A percentile compares a stretch with the other conserved stretches of the same genome.
phyloP scores from a whole-genome alignment of 2,113 vertebrate species.

The Protobothrops mucrosquamatus region DNA sequence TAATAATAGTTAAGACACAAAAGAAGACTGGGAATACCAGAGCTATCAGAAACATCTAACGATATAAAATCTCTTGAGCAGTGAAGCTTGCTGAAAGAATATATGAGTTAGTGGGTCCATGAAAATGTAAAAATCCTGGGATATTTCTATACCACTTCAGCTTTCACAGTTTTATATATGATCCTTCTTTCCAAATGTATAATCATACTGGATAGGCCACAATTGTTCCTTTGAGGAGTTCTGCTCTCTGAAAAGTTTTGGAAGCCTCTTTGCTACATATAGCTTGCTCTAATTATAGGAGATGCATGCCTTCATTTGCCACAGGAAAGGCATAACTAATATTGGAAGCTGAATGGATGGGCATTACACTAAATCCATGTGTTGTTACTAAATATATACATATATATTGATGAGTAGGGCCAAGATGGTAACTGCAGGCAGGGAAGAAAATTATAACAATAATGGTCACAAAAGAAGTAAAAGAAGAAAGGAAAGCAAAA shows the following conservation, averaged over 20 bases:
- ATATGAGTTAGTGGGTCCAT: background rate
- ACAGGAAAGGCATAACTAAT: slow-evolving; percentile 1
- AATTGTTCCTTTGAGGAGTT: background rate
- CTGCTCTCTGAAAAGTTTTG: background rate
- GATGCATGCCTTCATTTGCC: rapidly evolving
- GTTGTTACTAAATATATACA: background rate
- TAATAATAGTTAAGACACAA: background rate
- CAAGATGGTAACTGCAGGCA: background rate
- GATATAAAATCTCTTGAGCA: background rate
- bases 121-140: background rate
- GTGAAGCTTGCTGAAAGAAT: background rate
- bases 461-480: slow-evolving; percentile 30
- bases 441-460: slow-evolving; percentile 36
- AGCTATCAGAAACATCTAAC: background rate
- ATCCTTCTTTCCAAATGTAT: background rate
- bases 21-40: background rate
- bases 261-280: background rate
- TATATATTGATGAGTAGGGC: background rate
- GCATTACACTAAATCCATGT: slow-evolving; percentile 4
- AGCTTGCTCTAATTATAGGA: background rate
- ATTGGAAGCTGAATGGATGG: background rate
- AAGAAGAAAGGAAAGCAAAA: slow-evolving; percentile 26
- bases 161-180: background rate
- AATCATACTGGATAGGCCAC: slow-evolving; percentile 8
- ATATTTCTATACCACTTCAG: background rate